These are phyloP conservation scores for Anoplophora glabripennis DNA, from an alignment of 1,140 invertebrate genomes.

Conservation along the genomic window DNA sequence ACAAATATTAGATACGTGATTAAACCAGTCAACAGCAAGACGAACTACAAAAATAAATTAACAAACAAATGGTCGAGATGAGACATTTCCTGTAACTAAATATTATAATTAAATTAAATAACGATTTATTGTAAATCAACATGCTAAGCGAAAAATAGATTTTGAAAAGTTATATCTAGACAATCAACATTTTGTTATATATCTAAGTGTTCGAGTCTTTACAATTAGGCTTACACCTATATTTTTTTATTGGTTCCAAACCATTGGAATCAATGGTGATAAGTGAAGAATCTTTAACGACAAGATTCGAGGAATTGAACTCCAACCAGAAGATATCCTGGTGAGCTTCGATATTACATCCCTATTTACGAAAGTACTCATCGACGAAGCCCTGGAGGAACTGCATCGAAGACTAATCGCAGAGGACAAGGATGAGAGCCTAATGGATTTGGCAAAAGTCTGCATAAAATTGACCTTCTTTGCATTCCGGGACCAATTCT, in stretches of 20 bases:
- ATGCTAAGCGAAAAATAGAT: conserved; percentile 98
- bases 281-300: conserved; percentile 85
- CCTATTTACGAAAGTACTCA: too few relatives aligned
- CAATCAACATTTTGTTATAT: conserved; percentile 79
- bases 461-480: too few relatives aligned
- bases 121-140: conserved; percentile 97
- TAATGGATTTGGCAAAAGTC: too few relatives aligned
- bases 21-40: conserved; percentile 68
- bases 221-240: not conserved
- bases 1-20: conserved; percentile 66
- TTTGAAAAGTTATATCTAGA: conserved; percentile 90
- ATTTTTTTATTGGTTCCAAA: conserved; percentile 64
- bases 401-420: too few relatives aligned
- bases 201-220: conserved; percentile 40
- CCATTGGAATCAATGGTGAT: conserved; percentile 77
- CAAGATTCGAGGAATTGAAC: too few relatives aligned
- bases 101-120: conserved; percentile 79
- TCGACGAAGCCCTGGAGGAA: too few relatives aligned
- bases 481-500: too few relatives aligned
- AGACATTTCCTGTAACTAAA: conserved; percentile 98
- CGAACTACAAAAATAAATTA: conserved; percentile 78
- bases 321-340: too few relatives aligned
- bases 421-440: too few relatives aligned
- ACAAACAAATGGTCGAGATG: conserved; percentile 79
- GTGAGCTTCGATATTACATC: too few relatives aligned